phyloP scores from a whole-genome alignment of 2,797 vertebrate species.

The Spondyliosoma cantharus region DNA sequence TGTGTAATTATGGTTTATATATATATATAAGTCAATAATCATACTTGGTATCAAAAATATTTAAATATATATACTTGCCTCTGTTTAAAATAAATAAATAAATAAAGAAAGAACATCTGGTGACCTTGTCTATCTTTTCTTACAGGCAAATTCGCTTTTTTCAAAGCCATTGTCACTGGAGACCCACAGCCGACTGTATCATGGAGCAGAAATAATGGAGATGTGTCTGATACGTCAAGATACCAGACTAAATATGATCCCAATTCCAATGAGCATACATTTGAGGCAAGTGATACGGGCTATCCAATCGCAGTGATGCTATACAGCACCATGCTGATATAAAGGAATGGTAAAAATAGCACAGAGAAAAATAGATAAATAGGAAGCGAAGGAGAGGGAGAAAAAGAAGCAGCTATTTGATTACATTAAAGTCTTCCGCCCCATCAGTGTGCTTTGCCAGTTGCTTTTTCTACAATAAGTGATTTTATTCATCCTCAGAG shows the following conservation, averaged over 20 bases:
- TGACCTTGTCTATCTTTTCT: slow-evolving; percentile 1
- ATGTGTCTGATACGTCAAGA: slow-evolving; percentile 83
- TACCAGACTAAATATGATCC: slow-evolving; percentile 82
- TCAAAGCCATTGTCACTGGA: slow-evolving; percentile 87
- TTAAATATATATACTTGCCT: not conserved
- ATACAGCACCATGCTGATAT: slow-evolving; percentile 22
- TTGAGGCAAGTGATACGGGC: slow-evolving; percentile 83
- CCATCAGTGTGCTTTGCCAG: slow-evolving; percentile 12
- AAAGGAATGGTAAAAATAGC: slow-evolving; percentile 35
- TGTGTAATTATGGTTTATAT: too few species aligned
- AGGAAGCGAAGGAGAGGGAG: not conserved
- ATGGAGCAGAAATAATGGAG: slow-evolving; percentile 83
- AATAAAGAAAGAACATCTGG: not conserved
- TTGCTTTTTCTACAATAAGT: slow-evolving; percentile 13
- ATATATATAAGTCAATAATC: slow-evolving; percentile 1
- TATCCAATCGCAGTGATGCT: slow-evolving; percentile 40
- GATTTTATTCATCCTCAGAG: slow-evolving; percentile 19
- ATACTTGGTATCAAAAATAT: not conserved
- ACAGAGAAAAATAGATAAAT: slow-evolving; percentile 7
- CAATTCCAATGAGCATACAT: slow-evolving; percentile 80
- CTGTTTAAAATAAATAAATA: not conserved
- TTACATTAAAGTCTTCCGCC: slow-evolving; percentile 31
- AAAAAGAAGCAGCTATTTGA: slow-evolving; percentile 21
- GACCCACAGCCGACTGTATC: slow-evolving; percentile 83
- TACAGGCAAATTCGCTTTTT: slow-evolving; percentile 89